Evolutionary conservation across 2,113 vertebrate species (phyloP).

Genomic region (Mohoua ochrocephala): DNA sequence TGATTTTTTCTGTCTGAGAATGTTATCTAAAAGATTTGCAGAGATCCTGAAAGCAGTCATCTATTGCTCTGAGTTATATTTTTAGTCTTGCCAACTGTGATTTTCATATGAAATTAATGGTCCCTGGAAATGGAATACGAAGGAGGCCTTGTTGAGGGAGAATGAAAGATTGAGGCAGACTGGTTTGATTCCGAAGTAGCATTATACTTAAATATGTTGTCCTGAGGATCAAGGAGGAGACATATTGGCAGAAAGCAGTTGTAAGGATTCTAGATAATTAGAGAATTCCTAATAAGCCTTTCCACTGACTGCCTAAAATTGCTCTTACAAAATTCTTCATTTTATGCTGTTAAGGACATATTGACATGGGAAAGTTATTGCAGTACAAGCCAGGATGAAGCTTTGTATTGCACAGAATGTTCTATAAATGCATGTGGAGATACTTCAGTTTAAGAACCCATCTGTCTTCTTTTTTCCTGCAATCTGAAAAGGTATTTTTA

Average conservation of each 20-base stretch:
- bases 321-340: neutral
- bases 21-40: neutral
- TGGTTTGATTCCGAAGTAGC: neutral
- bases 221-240: neutral
- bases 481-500: neutral
- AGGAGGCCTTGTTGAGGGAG: neutral
- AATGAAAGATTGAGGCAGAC: neutral
- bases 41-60: neutral
- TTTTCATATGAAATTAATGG: conserved; percentile 36
- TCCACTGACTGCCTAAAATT: neutral
- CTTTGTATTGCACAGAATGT: neutral
- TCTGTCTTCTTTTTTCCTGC: neutral
- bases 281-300: neutral
- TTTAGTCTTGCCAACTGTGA: conserved; percentile 40
- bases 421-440: neutral
- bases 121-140: neutral
- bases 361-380: neutral
- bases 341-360: neutral
- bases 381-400: neutral
- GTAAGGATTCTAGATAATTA: neutral
- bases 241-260: neutral
- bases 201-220: neutral
- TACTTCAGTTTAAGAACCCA: neutral
- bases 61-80: conserved; percentile 16
- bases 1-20: neutral